Percentiles rank a stretch among this genome's conserved stretches.
Evolutionary conservation across 2,888 invertebrate species (phyloP).

Genomic region (Eucera pruinosa): DNA sequence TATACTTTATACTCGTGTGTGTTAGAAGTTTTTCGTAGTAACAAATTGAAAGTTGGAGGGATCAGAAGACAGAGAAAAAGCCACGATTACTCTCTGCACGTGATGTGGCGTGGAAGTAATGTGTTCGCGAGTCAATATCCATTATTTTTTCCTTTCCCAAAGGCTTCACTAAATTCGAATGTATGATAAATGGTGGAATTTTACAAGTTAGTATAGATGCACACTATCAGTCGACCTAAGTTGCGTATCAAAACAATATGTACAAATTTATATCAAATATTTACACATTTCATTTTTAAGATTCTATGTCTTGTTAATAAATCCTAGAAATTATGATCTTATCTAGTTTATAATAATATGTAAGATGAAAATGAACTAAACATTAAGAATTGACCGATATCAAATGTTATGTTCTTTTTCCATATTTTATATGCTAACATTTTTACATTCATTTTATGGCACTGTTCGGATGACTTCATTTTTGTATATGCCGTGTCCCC

Average conservation of each 20-base stretch:
- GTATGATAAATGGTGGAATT: constrained; percentile 56
- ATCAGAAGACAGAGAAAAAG: constrained; percentile 33
- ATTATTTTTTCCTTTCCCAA: constrained; percentile 64
- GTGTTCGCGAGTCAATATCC: constrained; percentile 60
- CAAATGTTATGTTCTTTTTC: constrained; percentile 53
- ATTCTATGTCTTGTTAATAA: constrained; percentile 59
- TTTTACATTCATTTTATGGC: constrained; percentile 69
- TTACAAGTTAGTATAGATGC: constrained; percentile 67
- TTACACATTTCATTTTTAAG: constrained; percentile 66
- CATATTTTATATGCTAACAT: constrained; percentile 51
- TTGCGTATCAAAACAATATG: constrained; percentile 73
- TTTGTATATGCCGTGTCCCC: constrained; percentile 55
- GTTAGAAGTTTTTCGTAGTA: constrained; percentile 20
- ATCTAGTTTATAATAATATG: constrained; percentile 58
- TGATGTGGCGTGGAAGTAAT: constrained; percentile 64
- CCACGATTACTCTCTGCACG: constrained; percentile 37
- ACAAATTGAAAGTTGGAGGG: constrained; percentile 35
- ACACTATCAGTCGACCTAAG: constrained; percentile 62
- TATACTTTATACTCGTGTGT: constrained; percentile 5
- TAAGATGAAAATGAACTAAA: constrained; percentile 65
- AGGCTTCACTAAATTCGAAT: constrained; percentile 67
- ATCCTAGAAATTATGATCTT: constrained; percentile 64
- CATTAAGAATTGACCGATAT: constrained; percentile 64
- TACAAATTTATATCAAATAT: constrained; percentile 71
- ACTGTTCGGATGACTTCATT: constrained; percentile 66